phyloP scores from a whole-genome alignment of 2,888 invertebrate species.

The Mongoloraphidia duomilia region DNA sequence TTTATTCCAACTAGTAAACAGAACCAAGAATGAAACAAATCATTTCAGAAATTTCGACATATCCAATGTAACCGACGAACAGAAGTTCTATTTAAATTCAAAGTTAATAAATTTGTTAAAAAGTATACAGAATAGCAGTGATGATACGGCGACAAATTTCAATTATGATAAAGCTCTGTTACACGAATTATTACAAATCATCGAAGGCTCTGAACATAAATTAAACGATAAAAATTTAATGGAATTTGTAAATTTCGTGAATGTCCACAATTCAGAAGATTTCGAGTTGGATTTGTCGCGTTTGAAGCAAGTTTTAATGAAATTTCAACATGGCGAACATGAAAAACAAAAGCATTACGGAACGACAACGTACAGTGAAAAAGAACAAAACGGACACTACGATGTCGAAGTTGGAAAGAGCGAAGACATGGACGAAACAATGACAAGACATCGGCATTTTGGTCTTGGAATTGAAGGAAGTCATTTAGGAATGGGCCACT shows the following conservation, averaged over 20 bases:
- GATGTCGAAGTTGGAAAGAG: slow-evolving; percentile 1
- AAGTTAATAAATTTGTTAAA: slow-evolving; percentile 21
- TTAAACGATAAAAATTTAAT: slow-evolving; percentile 23
- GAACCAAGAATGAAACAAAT: slow-evolving; percentile 5
- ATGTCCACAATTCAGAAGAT: slow-evolving; percentile 23
- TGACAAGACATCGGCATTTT: slow-evolving; percentile 18
- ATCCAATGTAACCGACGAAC: slow-evolving; percentile 15
- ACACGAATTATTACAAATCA: slow-evolving; percentile 21
- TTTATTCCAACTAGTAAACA: slow-evolving; percentile 14
- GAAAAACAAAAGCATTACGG: slow-evolving; percentile 11
- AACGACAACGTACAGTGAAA: slow-evolving; percentile 6
- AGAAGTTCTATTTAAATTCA: slow-evolving; percentile 18
- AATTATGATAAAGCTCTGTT: slow-evolving; percentile 23
- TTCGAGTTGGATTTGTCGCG: slow-evolving; percentile 23
- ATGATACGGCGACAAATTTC: slow-evolving; percentile 17
- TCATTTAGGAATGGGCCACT: slow-evolving; percentile 16
- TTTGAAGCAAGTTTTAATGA: slow-evolving; percentile 22
- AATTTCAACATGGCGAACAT: slow-evolving; percentile 16
- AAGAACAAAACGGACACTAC: neutral
- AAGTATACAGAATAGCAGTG: slow-evolving; percentile 14
- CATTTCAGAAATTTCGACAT: slow-evolving; percentile 6
- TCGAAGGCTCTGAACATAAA: slow-evolving; percentile 21
- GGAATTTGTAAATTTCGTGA: slow-evolving; percentile 26
- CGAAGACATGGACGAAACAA: slow-evolving; percentile 16
- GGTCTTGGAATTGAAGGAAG: slow-evolving; percentile 24